Conservation (phyloP, 2,113 vertebrate genomes). For the Heterocephalus glaber region DNA sequence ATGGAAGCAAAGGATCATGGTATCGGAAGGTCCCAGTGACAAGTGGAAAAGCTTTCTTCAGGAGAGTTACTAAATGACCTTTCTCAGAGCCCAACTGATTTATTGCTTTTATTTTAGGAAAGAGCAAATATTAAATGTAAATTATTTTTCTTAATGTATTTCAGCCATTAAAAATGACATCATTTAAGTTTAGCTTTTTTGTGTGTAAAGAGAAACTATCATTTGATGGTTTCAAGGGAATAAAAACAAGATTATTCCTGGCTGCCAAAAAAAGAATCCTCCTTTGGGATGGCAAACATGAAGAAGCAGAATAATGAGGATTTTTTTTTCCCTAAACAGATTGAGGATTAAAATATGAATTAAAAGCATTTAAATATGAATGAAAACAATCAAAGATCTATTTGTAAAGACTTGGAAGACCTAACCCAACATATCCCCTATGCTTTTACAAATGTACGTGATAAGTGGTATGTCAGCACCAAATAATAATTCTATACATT, state of each 20-base stretch:
- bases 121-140: constrained; percentile 36
- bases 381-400: constrained; percentile 59
- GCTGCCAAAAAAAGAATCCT: not conserved
- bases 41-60: not conserved
- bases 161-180: constrained; percentile 36
- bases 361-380: constrained; percentile 60
- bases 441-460: constrained; percentile 12
- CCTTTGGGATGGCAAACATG: not conserved
- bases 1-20: not conserved
- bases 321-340: not conserved
- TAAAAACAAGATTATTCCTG: not conserved
- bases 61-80: not conserved
- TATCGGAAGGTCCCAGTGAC: not conserved
- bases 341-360: constrained; percentile 50
- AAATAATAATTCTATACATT: constrained; percentile 67
- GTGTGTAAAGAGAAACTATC: constrained; percentile 41
- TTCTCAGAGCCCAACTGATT: not conserved
- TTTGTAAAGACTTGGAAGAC: constrained; percentile 39
- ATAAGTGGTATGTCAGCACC: not conserved
- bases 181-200: constrained; percentile 40
- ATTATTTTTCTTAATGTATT: constrained; percentile 53
- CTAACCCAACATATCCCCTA: not conserved
- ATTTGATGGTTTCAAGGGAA: constrained; percentile 27
- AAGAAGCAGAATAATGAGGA: constrained; percentile 33
- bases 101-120: constrained; percentile 55